phyloP scores from a whole-genome alignment of 2,888 invertebrate species.

The Drosophila rubida region DNA sequence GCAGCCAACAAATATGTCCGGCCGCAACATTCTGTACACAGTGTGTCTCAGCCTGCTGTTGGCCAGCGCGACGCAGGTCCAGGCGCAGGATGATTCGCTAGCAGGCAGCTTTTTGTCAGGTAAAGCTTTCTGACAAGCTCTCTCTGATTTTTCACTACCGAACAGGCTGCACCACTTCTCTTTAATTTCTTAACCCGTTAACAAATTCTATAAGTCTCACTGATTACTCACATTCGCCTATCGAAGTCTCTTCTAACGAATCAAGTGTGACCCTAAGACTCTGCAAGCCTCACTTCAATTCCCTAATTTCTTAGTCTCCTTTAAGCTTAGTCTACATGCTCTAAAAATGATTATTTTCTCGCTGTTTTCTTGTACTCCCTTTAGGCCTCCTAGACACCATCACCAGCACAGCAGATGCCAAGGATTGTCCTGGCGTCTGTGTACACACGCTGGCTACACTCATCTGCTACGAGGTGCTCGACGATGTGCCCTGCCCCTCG shows the following conservation, averaged over 20 bases:
- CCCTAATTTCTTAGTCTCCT: too few relatives aligned
- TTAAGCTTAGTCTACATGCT: too few relatives aligned
- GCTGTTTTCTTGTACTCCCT: neutral
- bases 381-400: conserved; percentile 93
- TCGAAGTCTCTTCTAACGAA: too few relatives aligned
- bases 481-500: conserved; percentile 92
- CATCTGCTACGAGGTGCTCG: conserved; percentile 93
- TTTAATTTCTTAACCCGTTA: too few relatives aligned
- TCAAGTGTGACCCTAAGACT: too few relatives aligned
- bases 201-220: too few relatives aligned
- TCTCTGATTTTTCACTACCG: too few relatives aligned
- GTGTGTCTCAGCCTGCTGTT: conserved; percentile 47
- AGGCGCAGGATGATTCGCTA: conserved; percentile 89
- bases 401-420: conserved; percentile 93
- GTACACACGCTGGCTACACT: conserved; percentile 94
- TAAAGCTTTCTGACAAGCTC: conserved; percentile 72
- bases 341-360: too few relatives aligned
- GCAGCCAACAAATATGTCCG: conserved; percentile 16
- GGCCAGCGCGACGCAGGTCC: conserved; percentile 28
- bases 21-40: conserved; percentile 23
- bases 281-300: too few relatives aligned
- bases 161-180: too few relatives aligned
- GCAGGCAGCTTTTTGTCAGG: conserved; percentile 93
- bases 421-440: conserved; percentile 95
- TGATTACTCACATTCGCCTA: too few relatives aligned